phyloP scores from a whole-genome alignment of 2,113 vertebrate genomes.

The Bambusicola thoracicus region DNA sequence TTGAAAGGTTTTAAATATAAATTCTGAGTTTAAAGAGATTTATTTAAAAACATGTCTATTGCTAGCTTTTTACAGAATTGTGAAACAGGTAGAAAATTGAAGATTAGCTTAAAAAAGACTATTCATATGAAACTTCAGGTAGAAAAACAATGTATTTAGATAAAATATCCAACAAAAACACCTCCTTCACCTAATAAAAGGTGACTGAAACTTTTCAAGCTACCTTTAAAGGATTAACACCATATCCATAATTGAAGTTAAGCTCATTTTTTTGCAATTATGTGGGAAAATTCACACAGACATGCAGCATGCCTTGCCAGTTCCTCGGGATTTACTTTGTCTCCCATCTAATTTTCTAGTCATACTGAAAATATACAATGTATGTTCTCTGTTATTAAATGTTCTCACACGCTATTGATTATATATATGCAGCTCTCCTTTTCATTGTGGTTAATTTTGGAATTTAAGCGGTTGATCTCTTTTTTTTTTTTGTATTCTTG shows the following conservation, averaged over 20 bases:
- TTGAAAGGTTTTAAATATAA: slow-evolving; percentile 10
- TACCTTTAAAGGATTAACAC: background rate
- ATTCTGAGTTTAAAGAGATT: background rate
- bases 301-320: background rate
- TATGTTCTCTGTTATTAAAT: background rate
- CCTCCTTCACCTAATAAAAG: background rate
- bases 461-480: background rate
- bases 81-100: slow-evolving; percentile 50
- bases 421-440: background rate
- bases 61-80: background rate
- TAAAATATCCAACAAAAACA: background rate
- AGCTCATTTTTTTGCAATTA: background rate
- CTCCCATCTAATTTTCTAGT: background rate
- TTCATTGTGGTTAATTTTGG: background rate
- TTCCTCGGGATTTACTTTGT: background rate
- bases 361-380: background rate
- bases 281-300: background rate
- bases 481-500: background rate
- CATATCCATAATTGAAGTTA: background rate
- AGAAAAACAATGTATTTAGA: background rate
- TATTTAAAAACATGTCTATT: background rate
- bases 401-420: background rate
- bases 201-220: background rate
- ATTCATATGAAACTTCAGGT: background rate
- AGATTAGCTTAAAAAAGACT: slow-evolving; percentile 2